phyloP scores from a whole-genome alignment of 2,113 vertebrate species.

The Hoplias malabaricus region DNA sequence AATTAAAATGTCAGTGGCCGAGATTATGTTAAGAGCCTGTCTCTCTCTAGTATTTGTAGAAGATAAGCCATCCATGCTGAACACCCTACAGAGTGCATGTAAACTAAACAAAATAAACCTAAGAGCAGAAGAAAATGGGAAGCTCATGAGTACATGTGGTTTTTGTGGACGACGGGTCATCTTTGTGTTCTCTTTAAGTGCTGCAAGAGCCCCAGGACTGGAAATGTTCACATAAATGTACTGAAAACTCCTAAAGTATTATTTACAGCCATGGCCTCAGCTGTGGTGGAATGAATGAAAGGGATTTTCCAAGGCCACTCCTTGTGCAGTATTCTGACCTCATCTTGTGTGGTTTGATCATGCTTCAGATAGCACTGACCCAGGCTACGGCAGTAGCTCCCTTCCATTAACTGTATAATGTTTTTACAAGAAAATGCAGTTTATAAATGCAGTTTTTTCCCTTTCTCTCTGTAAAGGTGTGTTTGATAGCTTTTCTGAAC shows the following conservation, averaged over 20 bases:
- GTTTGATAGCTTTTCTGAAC: too few relatives aligned
- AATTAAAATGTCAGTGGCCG: conserved; percentile 26
- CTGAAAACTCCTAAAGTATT: conserved; percentile 1
- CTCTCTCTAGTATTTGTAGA: conserved; percentile 9
- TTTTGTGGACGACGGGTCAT: conserved; percentile 12
- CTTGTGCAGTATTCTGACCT: not conserved
- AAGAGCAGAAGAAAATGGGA: not conserved
- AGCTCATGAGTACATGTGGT: not conserved
- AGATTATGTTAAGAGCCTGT: conserved; percentile 35
- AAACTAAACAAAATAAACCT: not conserved
- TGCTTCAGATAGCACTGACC: not conserved
- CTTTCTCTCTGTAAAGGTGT: too few relatives aligned
- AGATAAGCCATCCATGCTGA: not conserved
- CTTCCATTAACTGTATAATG: not conserved
- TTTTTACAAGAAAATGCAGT: too few relatives aligned
- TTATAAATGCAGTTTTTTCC: too few relatives aligned
- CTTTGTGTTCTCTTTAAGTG: conserved; percentile 19
- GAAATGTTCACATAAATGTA: not conserved
- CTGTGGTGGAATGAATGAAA: conserved; percentile 1
- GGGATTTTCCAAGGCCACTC: not conserved
- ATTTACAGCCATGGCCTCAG: not conserved
- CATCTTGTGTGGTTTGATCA: not conserved
- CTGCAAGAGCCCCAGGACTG: conserved; percentile 12
- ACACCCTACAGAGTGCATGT: conserved; percentile 17
- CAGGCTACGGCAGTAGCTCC: too few relatives aligned